Percentiles rank a stretch among this genome's conserved stretches.
Evolutionary conservation across 2,797 vertebrate species (phyloP).

Genomic region (Okamejei kenojei): DNA sequence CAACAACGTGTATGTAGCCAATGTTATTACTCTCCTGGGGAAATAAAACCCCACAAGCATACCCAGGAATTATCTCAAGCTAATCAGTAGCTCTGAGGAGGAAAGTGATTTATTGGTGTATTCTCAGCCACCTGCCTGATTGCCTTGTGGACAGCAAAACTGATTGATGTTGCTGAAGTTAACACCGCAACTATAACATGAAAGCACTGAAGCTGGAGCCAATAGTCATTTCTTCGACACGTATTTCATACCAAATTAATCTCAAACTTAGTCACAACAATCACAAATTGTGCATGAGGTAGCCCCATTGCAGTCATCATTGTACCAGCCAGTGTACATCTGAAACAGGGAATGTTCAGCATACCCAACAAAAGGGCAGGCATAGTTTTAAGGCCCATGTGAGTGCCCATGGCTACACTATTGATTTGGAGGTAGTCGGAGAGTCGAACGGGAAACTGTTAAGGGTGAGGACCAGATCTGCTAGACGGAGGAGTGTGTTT

Average conservation of each 20-base stretch:
- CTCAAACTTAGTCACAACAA: neutral
- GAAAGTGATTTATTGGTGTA: neutral
- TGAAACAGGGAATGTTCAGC: no score
- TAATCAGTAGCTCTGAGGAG: neutral
- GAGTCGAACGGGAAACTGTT: no score
- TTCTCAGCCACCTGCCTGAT: neutral
- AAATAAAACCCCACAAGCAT: neutral
- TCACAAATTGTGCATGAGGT: neutral
- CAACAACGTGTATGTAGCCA: neutral
- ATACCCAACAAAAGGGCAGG: no score
- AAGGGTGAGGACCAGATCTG: no score
- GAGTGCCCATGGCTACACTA: no score
- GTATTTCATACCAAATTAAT: neutral
- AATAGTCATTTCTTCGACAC: neutral
- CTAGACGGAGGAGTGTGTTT: no score
- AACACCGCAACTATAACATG: neutral
- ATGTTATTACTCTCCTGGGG: neutral
- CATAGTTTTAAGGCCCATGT: no score
- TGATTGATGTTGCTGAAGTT: neutral
- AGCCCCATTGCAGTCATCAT: no score
- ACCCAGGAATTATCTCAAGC: neutral
- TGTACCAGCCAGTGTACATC: no score
- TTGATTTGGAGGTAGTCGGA: no score
- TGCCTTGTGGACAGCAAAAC: neutral
- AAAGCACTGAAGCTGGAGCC: neutral